Evolutionary conservation across 2,113 vertebrate genomes (phyloP).

Genomic region (Nothobranchius kuhntae): DNA sequence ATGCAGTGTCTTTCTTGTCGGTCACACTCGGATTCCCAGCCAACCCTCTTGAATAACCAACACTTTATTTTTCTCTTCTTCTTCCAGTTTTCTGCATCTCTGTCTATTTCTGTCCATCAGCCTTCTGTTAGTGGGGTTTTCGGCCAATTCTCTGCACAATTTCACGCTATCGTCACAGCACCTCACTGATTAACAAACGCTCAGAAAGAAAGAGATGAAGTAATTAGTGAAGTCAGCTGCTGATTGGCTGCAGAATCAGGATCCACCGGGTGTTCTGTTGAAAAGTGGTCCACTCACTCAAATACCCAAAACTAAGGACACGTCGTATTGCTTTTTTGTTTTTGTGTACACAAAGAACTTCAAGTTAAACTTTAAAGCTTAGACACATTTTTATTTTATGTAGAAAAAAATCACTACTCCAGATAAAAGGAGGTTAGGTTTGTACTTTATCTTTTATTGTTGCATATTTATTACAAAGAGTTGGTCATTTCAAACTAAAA

Average conservation of each 20-base stretch:
- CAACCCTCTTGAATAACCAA: constrained; percentile 34
- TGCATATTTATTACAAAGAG: no score
- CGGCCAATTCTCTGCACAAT: constrained; percentile 30
- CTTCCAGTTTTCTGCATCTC: constrained; percentile 14
- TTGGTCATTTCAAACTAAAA: no score
- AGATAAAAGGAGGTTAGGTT: no score
- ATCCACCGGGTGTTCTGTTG: background rate
- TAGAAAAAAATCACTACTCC: no score
- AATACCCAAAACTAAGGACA: no score
- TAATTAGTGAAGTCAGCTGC: constrained; percentile 23
- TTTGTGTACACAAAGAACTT: no score
- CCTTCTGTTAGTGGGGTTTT: constrained; percentile 13
- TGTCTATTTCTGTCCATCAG: constrained; percentile 23
- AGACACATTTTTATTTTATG: no score
- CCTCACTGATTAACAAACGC: constrained; percentile 26
- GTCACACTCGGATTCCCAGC: constrained; percentile 20
- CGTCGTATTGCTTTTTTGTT: no score
- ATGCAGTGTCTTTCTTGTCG: constrained; percentile 12
- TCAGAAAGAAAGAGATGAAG: constrained; percentile 16
- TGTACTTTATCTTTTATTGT: no score
- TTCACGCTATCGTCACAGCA: background rate
- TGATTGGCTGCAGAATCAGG: background rate
- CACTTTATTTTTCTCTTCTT: constrained; percentile 20
- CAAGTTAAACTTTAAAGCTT: no score
- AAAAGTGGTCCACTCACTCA: no score